Percentiles rank a stretch among this genome's conserved stretches.
Evolutionary conservation across 2,113 vertebrate genomes (phyloP).

Genomic region (Halichoerus grypus): DNA sequence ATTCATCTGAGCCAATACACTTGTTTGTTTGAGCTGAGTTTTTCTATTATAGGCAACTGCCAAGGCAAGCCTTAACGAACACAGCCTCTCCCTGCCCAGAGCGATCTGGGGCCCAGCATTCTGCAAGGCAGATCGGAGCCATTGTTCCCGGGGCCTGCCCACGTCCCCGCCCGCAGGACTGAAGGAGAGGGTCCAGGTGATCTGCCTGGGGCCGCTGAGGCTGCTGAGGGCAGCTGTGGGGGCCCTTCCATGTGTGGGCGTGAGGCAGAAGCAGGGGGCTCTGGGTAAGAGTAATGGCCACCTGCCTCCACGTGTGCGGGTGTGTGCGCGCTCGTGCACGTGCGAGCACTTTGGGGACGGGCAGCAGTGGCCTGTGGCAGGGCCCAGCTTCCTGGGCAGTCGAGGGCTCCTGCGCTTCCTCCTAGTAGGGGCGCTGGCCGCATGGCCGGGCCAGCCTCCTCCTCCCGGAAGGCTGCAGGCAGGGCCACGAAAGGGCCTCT

Average conservation of each 20-base stretch:
- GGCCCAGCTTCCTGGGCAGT: fast-evolving
- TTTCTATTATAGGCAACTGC: neutral
- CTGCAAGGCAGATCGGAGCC: neutral
- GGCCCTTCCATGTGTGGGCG: neutral
- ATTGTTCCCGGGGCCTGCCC: fast-evolving
- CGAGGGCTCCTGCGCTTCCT: neutral
- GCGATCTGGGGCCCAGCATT: slow-evolving; percentile 13
- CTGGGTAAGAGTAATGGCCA: neutral
- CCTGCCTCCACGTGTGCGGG: neutral
- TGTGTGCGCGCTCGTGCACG: neutral
- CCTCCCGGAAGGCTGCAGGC: neutral
- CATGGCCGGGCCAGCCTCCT: neutral
- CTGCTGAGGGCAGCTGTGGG: neutral
- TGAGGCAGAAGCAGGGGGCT: neutral
- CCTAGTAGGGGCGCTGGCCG: fast-evolving
- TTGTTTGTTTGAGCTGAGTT: neutral
- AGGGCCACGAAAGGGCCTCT: neutral
- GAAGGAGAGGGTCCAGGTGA: neutral
- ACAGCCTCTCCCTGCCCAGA: neutral
- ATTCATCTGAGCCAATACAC: neutral
- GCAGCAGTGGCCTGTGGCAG: neutral
- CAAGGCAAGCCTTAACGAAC: neutral
- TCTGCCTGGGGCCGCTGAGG: neutral
- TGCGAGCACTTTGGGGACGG: fast-evolving
- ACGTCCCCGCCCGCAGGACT: neutral